A percentile compares a stretch with the other conserved stretches of the same genome.
phyloP scores from a whole-genome alignment of 2,888 invertebrate species.

The Morpho achilles region DNA sequence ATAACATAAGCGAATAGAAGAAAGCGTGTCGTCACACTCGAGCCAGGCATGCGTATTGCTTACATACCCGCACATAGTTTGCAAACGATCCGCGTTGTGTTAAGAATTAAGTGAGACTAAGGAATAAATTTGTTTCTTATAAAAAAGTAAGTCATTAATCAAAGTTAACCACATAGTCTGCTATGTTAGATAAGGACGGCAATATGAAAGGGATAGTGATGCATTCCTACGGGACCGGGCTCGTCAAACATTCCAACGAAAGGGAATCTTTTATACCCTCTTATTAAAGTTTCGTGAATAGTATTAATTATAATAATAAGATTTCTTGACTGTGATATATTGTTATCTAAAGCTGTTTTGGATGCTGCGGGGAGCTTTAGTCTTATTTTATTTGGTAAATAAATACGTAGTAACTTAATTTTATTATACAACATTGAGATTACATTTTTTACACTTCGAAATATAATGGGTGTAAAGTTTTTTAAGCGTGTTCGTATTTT shows the following conservation, averaged over 20 bases:
- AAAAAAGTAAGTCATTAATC: slow-evolving; percentile 58
- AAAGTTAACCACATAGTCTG: slow-evolving; percentile 50
- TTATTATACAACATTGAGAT: too few relatives aligned
- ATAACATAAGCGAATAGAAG: slow-evolving; percentile 31
- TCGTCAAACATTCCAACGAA: slow-evolving; percentile 52
- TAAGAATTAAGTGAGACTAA: slow-evolving; percentile 37
- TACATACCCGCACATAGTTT: background rate
- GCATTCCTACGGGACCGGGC: slow-evolving; percentile 56
- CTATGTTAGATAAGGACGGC: slow-evolving; percentile 37
- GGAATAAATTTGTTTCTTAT: slow-evolving; percentile 32
- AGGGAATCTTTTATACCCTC: slow-evolving; percentile 57
- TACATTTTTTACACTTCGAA: too few relatives aligned
- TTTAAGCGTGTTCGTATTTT: too few relatives aligned
- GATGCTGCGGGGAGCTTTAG: slow-evolving; percentile 3
- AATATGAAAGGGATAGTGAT: slow-evolving; percentile 53
- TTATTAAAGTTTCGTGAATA: slow-evolving; percentile 47
- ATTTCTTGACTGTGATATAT: slow-evolving; percentile 43
- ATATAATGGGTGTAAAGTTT: too few relatives aligned
- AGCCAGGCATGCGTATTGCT: background rate
- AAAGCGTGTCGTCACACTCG: background rate
- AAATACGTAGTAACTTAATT: background rate
- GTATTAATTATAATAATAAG: slow-evolving; percentile 44
- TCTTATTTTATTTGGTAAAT: slow-evolving; percentile 2
- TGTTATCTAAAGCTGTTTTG: slow-evolving; percentile 19
- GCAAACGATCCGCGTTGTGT: slow-evolving; percentile 3